Evolutionary conservation across 2,888 invertebrate species (phyloP).

Genomic region (Oscheius sp.): DNA sequence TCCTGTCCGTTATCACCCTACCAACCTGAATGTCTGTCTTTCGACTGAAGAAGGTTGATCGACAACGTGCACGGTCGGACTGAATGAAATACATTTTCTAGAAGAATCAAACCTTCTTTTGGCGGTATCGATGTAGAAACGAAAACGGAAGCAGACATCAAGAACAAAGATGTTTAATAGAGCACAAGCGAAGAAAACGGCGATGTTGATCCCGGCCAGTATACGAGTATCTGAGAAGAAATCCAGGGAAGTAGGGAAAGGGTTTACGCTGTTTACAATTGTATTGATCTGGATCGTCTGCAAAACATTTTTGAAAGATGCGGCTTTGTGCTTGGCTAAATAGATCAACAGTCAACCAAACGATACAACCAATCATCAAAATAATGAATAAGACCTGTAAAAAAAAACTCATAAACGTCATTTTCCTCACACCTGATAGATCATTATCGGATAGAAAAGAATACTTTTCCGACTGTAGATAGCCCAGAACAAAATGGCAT

Average conservation of each 20-base stretch:
- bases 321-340: not conserved
- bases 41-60: not conserved
- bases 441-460: conserved; percentile 22
- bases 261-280: too few species aligned
- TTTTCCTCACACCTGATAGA: conserved; percentile 8
- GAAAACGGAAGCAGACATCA: conserved; percentile 20
- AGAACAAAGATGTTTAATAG: conserved; percentile 9
- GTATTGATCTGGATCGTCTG: too few species aligned
- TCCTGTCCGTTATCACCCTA: not conserved
- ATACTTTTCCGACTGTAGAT: conserved; percentile 6
- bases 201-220: conserved; percentile 13
- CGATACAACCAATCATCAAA: not conserved
- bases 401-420: not conserved
- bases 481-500: conserved; percentile 22
- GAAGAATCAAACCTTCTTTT: not conserved
- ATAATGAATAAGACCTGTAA: conserved; percentile 1
- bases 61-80: conserved; percentile 16
- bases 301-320: not conserved
- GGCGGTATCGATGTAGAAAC: conserved; percentile 7
- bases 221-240: conserved; percentile 3
- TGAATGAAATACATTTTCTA: too few species aligned
- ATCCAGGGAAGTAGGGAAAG: too few species aligned
- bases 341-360: conserved; percentile 12
- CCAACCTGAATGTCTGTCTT: not conserved
- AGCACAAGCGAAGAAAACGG: not conserved